Evolutionary conservation across 2,113 vertebrate genomes (phyloP).

Genomic region (Colossoma macropomum): DNA sequence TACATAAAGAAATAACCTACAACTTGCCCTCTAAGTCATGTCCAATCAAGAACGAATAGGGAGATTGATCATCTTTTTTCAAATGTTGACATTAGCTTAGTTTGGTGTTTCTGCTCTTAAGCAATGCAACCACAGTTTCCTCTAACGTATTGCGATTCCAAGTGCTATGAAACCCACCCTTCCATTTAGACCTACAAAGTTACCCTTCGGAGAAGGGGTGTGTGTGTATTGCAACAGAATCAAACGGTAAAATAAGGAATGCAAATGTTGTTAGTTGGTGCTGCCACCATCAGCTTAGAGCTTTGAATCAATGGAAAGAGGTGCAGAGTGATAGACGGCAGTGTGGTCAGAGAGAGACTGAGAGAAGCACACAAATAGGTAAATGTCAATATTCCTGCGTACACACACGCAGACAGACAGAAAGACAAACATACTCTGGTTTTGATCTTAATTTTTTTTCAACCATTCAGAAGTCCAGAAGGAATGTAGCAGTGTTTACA

Average conservation of each 20-base stretch:
- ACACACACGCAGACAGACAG: slow-evolving; percentile 12
- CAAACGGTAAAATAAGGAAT: background rate
- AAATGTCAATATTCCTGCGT: background rate
- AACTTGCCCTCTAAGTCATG: background rate
- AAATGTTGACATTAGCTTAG: background rate
- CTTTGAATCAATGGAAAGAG: background rate
- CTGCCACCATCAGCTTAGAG: background rate
- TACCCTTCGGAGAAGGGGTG: background rate
- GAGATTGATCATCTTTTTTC: background rate
- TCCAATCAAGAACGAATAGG: background rate
- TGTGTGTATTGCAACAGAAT: background rate
- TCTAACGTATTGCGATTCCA: background rate
- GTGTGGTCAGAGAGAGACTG: background rate
- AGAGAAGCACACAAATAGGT: background rate
- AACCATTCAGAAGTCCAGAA: background rate
- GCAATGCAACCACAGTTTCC: background rate
- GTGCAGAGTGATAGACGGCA: background rate
- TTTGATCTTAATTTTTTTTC: background rate
- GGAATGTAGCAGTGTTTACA: slow-evolving; percentile 37
- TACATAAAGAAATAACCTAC: background rate
- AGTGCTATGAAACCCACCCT: background rate
- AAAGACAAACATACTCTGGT: background rate
- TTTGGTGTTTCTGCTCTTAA: background rate
- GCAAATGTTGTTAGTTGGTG: background rate
- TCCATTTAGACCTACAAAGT: background rate